These are phyloP conservation scores for Mesocentrotus franciscanus DNA, from an alignment of 53 echinoderm and acorn worm genomes.

Conservation along the genomic window DNA sequence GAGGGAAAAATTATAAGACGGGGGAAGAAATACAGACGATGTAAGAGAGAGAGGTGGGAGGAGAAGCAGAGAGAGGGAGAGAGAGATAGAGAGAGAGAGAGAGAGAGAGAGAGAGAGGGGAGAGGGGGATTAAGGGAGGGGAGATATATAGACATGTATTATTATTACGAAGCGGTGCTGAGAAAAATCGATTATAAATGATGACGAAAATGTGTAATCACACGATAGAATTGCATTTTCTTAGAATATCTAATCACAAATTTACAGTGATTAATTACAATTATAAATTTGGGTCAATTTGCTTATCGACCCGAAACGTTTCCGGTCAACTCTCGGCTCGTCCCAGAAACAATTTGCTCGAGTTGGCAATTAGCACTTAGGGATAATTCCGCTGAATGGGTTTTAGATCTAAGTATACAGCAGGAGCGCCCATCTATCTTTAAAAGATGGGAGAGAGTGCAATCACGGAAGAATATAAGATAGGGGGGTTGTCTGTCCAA, in stretches of 20 bases:
- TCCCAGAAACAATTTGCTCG: constrained; percentile 11
- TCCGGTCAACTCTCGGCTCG: neutral
- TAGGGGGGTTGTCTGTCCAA: no score
- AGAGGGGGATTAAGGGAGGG: neutral
- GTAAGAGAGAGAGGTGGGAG: neutral
- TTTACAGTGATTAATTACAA: neutral
- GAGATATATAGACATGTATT: neutral
- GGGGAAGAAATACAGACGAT: neutral
- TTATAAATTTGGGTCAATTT: constrained; percentile 15
- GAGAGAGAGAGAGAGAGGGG: neutral
- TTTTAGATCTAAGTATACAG: neutral
- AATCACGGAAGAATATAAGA: no score
- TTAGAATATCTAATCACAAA: neutral
- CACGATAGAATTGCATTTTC: no score
- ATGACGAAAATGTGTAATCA: no score
- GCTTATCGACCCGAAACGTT: constrained; percentile 15
- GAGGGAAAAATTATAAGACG: neutral
- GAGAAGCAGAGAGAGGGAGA: neutral
- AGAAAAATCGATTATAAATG: no score
- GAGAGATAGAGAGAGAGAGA: neutral
- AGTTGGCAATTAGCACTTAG: constrained; percentile 11
- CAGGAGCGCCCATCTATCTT: neutral
- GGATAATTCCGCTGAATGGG: neutral
- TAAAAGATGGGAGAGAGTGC: no score
- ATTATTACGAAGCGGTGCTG: no score